Percentiles rank a stretch among this genome's conserved stretches.
Evolutionary conservation across 2,797 vertebrate species (phyloP).

Genomic region (Anabacerthia variegaticeps): DNA sequence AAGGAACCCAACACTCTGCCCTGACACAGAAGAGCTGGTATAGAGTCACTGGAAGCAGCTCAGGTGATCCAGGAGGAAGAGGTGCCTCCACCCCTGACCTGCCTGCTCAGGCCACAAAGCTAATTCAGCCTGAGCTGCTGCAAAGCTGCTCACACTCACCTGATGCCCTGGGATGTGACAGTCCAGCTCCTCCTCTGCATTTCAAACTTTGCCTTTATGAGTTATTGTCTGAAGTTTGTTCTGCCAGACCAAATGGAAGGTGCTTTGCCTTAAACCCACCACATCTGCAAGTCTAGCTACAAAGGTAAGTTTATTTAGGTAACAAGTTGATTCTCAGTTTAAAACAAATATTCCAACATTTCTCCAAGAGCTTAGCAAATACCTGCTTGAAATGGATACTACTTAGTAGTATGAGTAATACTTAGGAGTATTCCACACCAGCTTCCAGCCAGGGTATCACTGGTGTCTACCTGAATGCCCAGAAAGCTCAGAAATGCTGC

Average conservation of each 20-base stretch:
- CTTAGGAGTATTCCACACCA: neutral
- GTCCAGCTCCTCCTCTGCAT: neutral
- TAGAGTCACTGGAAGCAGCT: neutral
- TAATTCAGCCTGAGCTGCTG: neutral
- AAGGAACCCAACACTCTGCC: neutral
- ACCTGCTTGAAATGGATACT: neutral
- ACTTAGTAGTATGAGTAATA: neutral
- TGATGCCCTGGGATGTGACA: neutral
- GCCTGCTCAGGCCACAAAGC: neutral
- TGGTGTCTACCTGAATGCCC: neutral
- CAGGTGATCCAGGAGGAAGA: neutral
- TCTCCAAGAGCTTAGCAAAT: neutral
- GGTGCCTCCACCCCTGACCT: neutral
- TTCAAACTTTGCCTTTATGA: neutral
- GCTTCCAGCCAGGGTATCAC: neutral
- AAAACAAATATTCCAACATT: neutral
- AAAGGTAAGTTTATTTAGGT: neutral
- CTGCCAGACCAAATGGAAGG: neutral
- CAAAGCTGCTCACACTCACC: neutral
- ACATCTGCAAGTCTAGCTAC: neutral
- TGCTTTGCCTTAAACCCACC: neutral
- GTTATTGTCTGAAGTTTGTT: neutral
- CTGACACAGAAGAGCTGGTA: constrained; percentile 26
- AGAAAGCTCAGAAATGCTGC: neutral
- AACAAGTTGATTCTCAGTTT: neutral